Conservation (phyloP, 2,888 invertebrate species). For the Nymphalis c-album region DNA sequence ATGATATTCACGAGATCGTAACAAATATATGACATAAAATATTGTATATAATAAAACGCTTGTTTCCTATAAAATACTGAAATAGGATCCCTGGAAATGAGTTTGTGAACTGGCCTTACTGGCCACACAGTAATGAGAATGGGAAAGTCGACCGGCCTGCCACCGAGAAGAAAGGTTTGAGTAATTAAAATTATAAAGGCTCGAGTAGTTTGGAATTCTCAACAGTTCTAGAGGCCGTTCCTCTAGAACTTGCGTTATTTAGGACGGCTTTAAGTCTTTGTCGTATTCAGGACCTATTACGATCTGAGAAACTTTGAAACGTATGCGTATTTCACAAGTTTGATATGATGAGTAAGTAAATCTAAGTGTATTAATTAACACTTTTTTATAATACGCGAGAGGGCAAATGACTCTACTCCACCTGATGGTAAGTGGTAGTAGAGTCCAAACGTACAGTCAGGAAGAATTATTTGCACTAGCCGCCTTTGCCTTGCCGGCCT, state of each 20-base stretch:
- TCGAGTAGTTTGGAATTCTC: slow-evolving; percentile 50
- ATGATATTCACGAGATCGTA: background rate
- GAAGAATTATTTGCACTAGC: too few species aligned
- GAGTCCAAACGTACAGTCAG: too few species aligned
- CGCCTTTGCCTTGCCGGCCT: too few species aligned
- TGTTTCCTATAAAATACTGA: slow-evolving; percentile 8
- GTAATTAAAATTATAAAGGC: slow-evolving; percentile 63
- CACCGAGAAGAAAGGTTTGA: slow-evolving; percentile 48
- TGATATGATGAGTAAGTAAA: too few species aligned
- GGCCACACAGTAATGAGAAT: slow-evolving; percentile 16
- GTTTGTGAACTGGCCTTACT: slow-evolving; percentile 19
- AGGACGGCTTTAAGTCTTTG: slow-evolving; percentile 37
- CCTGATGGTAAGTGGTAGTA: too few species aligned
- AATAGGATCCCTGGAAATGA: slow-evolving; percentile 10
- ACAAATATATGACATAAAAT: background rate
- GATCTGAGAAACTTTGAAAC: slow-evolving; percentile 17
- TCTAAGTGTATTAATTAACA: too few species aligned
- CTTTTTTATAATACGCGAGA: too few species aligned
- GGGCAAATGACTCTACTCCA: too few species aligned
- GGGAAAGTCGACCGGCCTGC: slow-evolving; percentile 13
- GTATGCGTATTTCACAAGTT: background rate
- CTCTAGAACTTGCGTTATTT: slow-evolving; percentile 42
- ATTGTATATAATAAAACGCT: background rate
- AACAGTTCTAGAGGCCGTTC: slow-evolving; percentile 36
- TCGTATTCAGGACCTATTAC: slow-evolving; percentile 38